These are phyloP conservation scores for Centroberyx gerrardi DNA, from an alignment of 2,797 vertebrate genomes.

Conservation along the genomic window DNA sequence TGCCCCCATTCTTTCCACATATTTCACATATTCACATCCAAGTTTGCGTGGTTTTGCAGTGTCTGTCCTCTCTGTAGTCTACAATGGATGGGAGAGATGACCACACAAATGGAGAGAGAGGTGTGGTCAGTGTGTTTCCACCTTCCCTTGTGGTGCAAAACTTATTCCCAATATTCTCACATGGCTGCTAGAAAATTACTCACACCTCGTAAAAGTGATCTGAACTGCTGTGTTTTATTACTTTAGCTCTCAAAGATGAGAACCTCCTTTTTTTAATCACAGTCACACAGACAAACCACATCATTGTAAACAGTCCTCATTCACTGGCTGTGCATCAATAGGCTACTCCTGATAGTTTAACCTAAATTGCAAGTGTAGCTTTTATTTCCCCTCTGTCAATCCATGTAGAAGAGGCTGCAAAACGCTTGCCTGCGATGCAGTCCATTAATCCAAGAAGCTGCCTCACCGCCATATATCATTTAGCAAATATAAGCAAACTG, in stretches of 20 bases:
- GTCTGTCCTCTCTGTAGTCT: constrained; percentile 37
- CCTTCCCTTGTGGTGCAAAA: constrained; percentile 1
- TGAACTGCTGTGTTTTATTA: not conserved
- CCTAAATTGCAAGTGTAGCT: not conserved
- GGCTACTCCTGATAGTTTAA: not conserved
- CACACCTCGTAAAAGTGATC: constrained; percentile 4
- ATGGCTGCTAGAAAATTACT: not conserved
- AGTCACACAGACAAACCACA: not conserved
- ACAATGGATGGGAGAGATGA: constrained; percentile 46
- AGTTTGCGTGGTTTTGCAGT: constrained; percentile 50
- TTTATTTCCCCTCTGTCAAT: not conserved
- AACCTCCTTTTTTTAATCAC: constrained; percentile 2
- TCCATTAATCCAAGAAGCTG: not conserved
- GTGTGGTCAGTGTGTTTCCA: constrained; percentile 42
- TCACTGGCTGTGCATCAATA: not conserved
- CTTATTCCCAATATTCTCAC: not conserved
- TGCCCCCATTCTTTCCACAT: constrained; percentile 79
- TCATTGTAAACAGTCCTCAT: not conserved
- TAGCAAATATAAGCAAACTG: not conserved
- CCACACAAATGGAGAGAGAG: constrained; percentile 39
- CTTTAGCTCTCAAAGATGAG: not conserved
- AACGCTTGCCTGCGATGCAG: not conserved
- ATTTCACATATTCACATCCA: constrained; percentile 76
- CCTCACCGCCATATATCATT: not conserved
- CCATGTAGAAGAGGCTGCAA: not conserved